Evolutionary conservation across 2,113 vertebrate species (phyloP).

Genomic region (Candoia aspera): DNA sequence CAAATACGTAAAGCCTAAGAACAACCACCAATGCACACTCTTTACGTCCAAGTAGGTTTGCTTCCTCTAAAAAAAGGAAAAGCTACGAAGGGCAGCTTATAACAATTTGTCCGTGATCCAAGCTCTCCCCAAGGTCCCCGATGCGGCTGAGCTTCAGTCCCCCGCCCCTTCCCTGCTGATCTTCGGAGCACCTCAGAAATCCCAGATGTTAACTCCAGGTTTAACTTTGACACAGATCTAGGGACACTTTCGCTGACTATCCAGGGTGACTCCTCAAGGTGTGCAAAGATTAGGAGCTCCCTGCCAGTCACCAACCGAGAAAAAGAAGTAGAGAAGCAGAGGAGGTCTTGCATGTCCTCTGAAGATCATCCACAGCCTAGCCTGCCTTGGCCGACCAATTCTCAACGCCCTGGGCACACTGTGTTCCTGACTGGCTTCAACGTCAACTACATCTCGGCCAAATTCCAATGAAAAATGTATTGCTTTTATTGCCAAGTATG

Average conservation of each 20-base stretch:
- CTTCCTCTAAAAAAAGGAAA: conserved; percentile 26
- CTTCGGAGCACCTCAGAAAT: conserved; percentile 9
- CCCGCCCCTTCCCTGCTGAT: not conserved
- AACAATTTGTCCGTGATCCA: conserved; percentile 41
- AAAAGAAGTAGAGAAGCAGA: conserved; percentile 26
- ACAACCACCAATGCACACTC: conserved; percentile 70
- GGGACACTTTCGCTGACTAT: conserved; percentile 7
- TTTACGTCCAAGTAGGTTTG: conserved; percentile 68
- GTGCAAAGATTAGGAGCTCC: conserved; percentile 16
- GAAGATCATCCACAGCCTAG: not conserved
- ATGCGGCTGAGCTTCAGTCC: not conserved
- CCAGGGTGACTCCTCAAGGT: conserved; percentile 2
- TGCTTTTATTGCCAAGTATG: conserved; percentile 63
- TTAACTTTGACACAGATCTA: not conserved
- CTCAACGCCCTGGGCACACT: conserved; percentile 14
- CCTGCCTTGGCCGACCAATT: conserved; percentile 32
- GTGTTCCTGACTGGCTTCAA: conserved; percentile 38
- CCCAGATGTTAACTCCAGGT: conserved; percentile 1
- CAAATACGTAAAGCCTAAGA: conserved; percentile 82
- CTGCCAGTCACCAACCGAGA: conserved; percentile 29
- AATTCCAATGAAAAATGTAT: conserved; percentile 60
- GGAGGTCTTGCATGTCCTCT: not conserved
- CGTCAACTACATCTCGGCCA: conserved; percentile 41
- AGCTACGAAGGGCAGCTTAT: conserved; percentile 49
- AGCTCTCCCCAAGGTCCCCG: conserved; percentile 34